phyloP scores from a whole-genome alignment of 2,113 vertebrate species.

The Caranx melampygus region DNA sequence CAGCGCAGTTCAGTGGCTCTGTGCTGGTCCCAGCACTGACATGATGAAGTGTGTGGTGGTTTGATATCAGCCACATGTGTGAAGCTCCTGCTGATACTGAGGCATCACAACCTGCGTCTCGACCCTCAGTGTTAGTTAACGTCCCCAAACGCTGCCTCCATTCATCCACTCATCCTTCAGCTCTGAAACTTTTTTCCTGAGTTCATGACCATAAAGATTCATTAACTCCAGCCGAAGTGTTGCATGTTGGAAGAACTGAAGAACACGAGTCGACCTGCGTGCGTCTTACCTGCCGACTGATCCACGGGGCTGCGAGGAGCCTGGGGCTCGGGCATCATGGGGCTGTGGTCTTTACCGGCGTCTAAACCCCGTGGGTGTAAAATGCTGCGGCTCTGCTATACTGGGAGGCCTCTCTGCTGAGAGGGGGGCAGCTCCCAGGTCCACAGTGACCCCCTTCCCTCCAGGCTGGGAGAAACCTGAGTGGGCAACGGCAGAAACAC shows the following conservation, averaged over 20 bases:
- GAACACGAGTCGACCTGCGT: not conserved
- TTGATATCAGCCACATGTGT: too few species aligned
- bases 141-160: not conserved
- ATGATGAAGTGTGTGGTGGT: not conserved
- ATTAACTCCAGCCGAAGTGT: too few species aligned
- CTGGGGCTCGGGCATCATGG: conserved; percentile 73
- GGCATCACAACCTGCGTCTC: not conserved
- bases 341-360: conserved; percentile 51
- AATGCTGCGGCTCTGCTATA: conserved; percentile 67
- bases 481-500: not conserved
- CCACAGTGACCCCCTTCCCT: conserved; percentile 52
- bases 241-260: not conserved
- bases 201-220: too few species aligned
- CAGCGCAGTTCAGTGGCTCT: not conserved
- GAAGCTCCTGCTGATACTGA: too few species aligned
- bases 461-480: conserved; percentile 77
- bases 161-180: not conserved
- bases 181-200: not conserved
- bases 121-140: not conserved
- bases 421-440: conserved; percentile 64
- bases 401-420: conserved; percentile 66
- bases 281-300: conserved; percentile 72
- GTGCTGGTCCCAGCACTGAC: not conserved
- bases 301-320: conserved; percentile 70
- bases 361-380: conserved; percentile 52